Evolutionary conservation across 2,113 vertebrate genomes (phyloP).

Genomic region (Neotoma lepida): DNA sequence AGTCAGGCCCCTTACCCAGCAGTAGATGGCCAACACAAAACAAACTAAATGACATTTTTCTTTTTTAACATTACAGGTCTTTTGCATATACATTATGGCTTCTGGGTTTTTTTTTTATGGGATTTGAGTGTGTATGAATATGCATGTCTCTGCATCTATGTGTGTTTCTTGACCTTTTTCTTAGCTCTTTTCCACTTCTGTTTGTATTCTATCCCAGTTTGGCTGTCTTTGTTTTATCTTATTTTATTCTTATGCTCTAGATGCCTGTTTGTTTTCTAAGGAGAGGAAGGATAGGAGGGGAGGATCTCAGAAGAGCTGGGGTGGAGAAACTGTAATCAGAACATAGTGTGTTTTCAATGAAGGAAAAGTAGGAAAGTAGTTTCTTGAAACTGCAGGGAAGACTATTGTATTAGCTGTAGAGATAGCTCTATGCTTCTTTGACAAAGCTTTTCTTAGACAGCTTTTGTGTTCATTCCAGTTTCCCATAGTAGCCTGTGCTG

Average conservation of each 20-base stretch:
- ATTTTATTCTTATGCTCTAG: background rate
- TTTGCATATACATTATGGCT: background rate
- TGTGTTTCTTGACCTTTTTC: background rate
- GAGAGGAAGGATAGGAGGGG: too few species aligned
- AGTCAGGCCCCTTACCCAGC: background rate
- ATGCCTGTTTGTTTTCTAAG: background rate
- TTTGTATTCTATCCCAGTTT: background rate
- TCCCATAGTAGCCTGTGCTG: background rate
- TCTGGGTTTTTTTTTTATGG: background rate
- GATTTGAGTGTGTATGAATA: background rate
- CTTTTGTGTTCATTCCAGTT: background rate
- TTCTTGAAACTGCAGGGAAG: constrained; percentile 43
- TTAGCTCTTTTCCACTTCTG: background rate
- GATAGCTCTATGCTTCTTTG: constrained; percentile 17
- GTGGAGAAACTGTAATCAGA: background rate
- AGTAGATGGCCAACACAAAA: background rate
- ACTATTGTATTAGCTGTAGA: background rate
- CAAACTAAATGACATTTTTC: background rate
- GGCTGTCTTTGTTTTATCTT: background rate
- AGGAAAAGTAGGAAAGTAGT: background rate
- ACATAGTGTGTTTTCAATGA: background rate
- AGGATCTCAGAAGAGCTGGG: background rate
- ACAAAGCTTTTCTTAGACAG: constrained; percentile 32
- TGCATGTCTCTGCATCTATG: background rate
- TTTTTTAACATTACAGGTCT: background rate